phyloP scores from a whole-genome alignment of 2,113 vertebrate species.

The Stegostoma tigrinum region DNA sequence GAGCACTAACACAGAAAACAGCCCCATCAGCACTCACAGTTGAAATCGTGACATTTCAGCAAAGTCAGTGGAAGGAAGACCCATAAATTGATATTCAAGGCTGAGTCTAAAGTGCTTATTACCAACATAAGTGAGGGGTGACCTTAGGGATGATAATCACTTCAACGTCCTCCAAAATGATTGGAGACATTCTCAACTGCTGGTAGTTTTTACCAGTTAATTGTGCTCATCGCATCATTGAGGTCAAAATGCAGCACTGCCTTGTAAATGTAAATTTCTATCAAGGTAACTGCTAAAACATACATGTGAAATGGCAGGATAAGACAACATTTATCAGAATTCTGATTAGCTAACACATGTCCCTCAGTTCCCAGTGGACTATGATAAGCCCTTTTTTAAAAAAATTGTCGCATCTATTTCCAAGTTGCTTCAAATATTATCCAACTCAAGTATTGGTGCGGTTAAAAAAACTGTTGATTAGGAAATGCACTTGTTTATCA shows the following conservation, averaged over 20 bases:
- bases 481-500: neutral
- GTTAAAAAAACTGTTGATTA: neutral
- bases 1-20: neutral
- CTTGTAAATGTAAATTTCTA: conserved; percentile 12
- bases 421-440: neutral
- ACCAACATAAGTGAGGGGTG: neutral
- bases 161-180: conserved; percentile 18
- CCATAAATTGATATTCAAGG: conserved; percentile 31
- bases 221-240: neutral
- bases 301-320: neutral
- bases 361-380: neutral
- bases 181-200: conserved; percentile 10
- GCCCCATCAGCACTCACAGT: neutral
- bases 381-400: neutral
- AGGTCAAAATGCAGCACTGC: neutral
- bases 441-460: neutral
- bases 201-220: conserved; percentile 10
- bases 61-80: conserved; percentile 23
- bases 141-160: conserved; percentile 10
- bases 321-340: neutral
- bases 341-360: neutral
- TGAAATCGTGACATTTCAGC: neutral
- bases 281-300: neutral
- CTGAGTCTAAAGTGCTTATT: neutral
- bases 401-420: neutral